phyloP scores from a whole-genome alignment of 2,797 vertebrate species.

The Hoplostethus atlanticus region DNA sequence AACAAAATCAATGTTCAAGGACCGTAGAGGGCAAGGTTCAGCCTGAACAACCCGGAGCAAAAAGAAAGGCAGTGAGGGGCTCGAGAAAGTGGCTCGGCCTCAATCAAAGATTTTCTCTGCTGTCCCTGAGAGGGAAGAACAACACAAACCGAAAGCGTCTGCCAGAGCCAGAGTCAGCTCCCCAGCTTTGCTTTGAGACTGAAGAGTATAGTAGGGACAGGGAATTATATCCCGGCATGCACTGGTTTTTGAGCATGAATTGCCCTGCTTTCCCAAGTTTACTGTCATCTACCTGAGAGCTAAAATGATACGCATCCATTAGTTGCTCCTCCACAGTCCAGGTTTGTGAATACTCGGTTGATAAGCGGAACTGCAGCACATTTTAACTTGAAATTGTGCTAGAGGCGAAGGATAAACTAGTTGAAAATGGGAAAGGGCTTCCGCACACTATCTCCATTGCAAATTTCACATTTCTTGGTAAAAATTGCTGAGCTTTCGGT shows the following conservation, averaged over 20 bases:
- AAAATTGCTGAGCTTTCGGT: too few species aligned
- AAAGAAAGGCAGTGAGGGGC: not conserved
- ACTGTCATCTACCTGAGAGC: not conserved
- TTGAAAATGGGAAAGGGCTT: too few species aligned
- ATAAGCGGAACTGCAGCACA: too few species aligned
- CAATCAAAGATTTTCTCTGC: constrained; percentile 15
- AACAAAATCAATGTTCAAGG: constrained; percentile 26
- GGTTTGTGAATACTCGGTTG: too few species aligned
- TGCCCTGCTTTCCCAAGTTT: too few species aligned
- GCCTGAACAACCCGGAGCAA: constrained; percentile 10
- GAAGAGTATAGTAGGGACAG: not conserved
- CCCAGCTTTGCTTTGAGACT: not conserved
- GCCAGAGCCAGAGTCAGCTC: not conserved
- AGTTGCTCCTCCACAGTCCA: too few species aligned
- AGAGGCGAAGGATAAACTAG: too few species aligned
- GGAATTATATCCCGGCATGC: constrained; percentile 8
- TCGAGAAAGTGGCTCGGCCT: constrained; percentile 5
- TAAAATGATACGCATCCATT: too few species aligned
- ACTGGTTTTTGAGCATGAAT: not conserved
- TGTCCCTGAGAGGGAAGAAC: not conserved
- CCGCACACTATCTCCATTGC: too few species aligned
- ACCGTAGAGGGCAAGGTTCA: constrained; percentile 15
- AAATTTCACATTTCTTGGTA: too few species aligned
- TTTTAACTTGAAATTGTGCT: too few species aligned
- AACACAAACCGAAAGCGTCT: not conserved